Evolutionary conservation across 2,888 invertebrate species (phyloP), one percentile per base, ranked within the genome.

Genomic region (Leptinotarsa rubiginosa): DNA sequence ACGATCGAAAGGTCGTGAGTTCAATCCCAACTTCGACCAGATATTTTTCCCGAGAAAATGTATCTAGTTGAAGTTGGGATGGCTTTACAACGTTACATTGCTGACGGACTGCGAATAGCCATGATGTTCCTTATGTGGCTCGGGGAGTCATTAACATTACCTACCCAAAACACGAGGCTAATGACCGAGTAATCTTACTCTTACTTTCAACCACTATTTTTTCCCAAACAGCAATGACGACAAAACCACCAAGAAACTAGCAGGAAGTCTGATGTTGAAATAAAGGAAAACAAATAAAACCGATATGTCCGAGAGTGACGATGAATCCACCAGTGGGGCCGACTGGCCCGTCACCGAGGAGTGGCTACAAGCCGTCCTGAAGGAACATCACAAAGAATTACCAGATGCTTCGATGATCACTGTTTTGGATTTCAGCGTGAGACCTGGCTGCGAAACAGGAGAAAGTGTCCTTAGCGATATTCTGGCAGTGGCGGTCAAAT

Each of bases 401-500:
- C 75, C 79, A 7, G 84, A 85, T 74, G 81, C 84, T 1, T 64
- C 81, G 16, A 82, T 83, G 77, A 88, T 89, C 47, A 83, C 84
- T 68, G 88, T 90, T 71, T 81, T 87, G 75, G 89, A 91, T 80
- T 91, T 90, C 83, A 87, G 88, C n/a, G 89, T 91, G 47, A 86
- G 88, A 62, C 90, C 90, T 12, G 91, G 91, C 56, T 91, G 93
- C 79, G 91, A 91, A 20, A 91, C 92, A 65, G 92, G 92, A 4
- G 93, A 94, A 77, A 93, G 93, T 75, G 93, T 93, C 25, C 90
- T 95, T n/a, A 93, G 94, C 86, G 92, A 94, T 84, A 93, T 95
- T 56, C 89, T 94, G 69, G 93, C 94, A n/a, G 93, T 94, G n/a
- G 91, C 90, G 64, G 91, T 94, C 41, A 91, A 91, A 81, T 94